These are phyloP conservation scores for Mormyrus lacerda DNA, from an alignment of 2,113 vertebrate species.

Conservation along the genomic window DNA sequence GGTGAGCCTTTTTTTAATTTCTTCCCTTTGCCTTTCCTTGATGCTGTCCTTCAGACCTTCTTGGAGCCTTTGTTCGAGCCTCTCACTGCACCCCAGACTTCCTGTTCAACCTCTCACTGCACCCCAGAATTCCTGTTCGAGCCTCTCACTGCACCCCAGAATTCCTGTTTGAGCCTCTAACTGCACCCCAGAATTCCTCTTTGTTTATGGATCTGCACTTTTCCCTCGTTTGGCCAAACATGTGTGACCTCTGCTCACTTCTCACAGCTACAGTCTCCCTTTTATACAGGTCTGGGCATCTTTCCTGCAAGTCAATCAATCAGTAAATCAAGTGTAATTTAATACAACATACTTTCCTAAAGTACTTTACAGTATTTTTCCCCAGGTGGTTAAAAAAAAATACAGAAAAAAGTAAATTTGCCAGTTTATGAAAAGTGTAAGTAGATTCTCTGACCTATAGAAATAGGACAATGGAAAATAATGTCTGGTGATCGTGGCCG, in stretches of 20 bases:
- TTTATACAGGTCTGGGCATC: neutral
- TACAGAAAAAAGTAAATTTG: neutral
- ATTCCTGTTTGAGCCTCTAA: neutral
- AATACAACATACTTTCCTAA: neutral
- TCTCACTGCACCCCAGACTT: neutral
- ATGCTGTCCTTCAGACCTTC: neutral
- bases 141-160: neutral
- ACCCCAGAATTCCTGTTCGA: neutral
- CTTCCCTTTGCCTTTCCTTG: neutral
- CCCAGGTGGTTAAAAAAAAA: neutral
- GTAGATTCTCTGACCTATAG: neutral
- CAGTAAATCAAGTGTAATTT: neutral
- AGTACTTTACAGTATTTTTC: neutral
- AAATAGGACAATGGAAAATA: neutral
- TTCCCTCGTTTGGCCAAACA: neutral
- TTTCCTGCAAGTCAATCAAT: neutral
- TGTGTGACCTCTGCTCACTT: neutral
- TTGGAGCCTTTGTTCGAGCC: neutral
- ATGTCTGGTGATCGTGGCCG: neutral
- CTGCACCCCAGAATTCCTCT: neutral
- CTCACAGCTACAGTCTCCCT: neutral
- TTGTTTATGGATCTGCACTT: neutral
- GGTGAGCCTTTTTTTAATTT: constrained; percentile 55
- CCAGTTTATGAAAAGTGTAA: neutral
- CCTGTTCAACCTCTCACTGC: no score